Percentiles rank a stretch among this genome's conserved stretches.
These are phyloP conservation scores for Parnassius mnemosyne DNA, from an alignment of 2,888 invertebrate genomes.

Conservation along the genomic window DNA sequence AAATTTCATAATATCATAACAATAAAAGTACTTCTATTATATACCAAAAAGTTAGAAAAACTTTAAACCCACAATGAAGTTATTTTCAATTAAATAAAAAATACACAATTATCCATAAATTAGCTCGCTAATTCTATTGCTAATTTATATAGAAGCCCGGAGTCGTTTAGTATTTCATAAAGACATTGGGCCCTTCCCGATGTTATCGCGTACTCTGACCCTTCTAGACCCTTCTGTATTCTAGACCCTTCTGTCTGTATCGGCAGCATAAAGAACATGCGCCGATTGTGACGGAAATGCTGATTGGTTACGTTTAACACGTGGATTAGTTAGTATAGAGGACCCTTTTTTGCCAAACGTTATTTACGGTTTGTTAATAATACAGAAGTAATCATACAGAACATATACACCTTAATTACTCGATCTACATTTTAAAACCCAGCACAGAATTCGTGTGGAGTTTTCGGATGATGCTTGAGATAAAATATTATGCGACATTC, in stretches of 20 bases:
- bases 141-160: slow-evolving; percentile 25
- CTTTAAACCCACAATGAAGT: no score
- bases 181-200: slow-evolving; percentile 54
- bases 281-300: slow-evolving; percentile 65
- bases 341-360: slow-evolving; percentile 45
- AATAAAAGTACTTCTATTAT: no score
- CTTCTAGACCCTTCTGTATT: no score
- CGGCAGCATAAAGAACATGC: slow-evolving; percentile 64
- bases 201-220: slow-evolving; percentile 63
- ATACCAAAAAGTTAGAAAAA: no score
- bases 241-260: slow-evolving; percentile 40
- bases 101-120: slow-evolving; percentile 12
- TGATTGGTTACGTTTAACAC: slow-evolving; percentile 59
- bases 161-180: slow-evolving; percentile 43
- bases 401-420: no score
- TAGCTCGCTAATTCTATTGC: slow-evolving; percentile 26
- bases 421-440: no score
- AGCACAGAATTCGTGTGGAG: no score
- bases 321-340: slow-evolving; percentile 45
- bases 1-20: no score
- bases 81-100: no score
- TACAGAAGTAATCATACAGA: no score
- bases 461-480: no score
- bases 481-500: no score
- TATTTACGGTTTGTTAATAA: slow-evolving; percentile 21